These are phyloP conservation scores for Luscinia megarhynchos DNA, from an alignment of 2,797 vertebrate species.

Conservation along the genomic window DNA sequence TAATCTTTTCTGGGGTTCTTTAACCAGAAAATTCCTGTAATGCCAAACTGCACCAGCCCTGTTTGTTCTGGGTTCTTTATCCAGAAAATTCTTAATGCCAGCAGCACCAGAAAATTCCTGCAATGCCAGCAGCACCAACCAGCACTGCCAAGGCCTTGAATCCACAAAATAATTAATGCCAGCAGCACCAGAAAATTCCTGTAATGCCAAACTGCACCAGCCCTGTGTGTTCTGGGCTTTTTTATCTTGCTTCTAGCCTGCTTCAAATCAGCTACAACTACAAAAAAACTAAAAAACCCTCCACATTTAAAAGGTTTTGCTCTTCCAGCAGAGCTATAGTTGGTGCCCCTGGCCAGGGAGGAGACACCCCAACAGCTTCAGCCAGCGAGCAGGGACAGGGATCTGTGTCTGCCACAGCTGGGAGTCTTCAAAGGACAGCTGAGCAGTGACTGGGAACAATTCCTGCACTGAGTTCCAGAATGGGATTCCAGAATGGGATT, in stretches of 20 bases:
- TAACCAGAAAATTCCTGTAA: background rate
- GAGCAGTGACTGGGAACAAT: background rate
- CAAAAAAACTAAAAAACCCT: fast-evolving
- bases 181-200: no score
- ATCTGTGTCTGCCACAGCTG: fast-evolving
- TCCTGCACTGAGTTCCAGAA: no score
- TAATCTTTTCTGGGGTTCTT: no score
- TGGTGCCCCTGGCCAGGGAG: background rate
- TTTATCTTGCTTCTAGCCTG: background rate
- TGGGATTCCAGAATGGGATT: background rate
- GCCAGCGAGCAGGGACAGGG: background rate
- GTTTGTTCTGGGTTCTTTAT: no score
- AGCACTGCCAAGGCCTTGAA: background rate
- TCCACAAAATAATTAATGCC: no score
- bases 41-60: background rate
- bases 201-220: no score
- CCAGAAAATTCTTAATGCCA: no score
- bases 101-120: no score
- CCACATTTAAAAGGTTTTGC: background rate
- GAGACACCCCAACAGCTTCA: background rate
- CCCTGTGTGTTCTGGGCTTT: background rate
- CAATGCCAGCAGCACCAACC: background rate
- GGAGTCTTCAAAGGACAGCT: fast-evolving
- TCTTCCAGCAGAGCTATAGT: background rate
- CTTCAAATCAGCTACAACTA: background rate